Percentiles rank a stretch among this genome's conserved stretches.
phyloP scores from a whole-genome alignment of 1,140 invertebrate genomes.

The Lordiphosa mommai region DNA sequence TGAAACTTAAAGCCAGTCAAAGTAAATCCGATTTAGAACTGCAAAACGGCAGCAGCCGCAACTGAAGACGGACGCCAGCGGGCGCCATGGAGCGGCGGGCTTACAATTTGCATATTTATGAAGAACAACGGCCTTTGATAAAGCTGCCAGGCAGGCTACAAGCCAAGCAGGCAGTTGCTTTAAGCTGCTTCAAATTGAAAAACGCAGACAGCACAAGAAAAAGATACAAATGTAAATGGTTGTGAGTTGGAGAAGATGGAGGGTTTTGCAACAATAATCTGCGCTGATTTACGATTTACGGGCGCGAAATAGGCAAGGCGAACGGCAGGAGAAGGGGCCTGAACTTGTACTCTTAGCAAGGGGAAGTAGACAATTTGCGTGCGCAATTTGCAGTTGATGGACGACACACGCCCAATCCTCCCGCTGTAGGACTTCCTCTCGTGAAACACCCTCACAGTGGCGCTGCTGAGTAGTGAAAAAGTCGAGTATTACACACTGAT shows the following conservation, averaged over 20 bases:
- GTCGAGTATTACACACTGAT: conserved; percentile 59
- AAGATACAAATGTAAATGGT: conserved; percentile 71
- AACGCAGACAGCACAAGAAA: conserved; percentile 50
- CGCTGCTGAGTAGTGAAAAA: conserved; percentile 31
- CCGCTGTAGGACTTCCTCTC: not conserved
- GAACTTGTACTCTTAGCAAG: conserved; percentile 10
- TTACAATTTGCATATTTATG: conserved; percentile 77
- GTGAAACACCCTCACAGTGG: not conserved
- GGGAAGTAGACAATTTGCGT: conserved; percentile 62
- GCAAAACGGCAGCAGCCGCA: conserved; percentile 26
- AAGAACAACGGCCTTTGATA: conserved; percentile 66
- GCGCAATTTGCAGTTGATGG: conserved; percentile 72
- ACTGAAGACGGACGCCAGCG: not conserved
- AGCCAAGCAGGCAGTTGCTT: conserved; percentile 46
- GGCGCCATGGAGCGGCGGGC: conserved; percentile 1
- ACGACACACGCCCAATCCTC: conserved; percentile 38
- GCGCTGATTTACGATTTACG: conserved; percentile 74
- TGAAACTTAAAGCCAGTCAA: conserved; percentile 40
- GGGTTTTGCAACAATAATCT: conserved; percentile 65
- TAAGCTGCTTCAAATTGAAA: conserved; percentile 74
- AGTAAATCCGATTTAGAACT: conserved; percentile 43
- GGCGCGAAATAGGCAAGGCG: conserved; percentile 68
- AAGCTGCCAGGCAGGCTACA: conserved; percentile 26
- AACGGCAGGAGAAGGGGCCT: not conserved
- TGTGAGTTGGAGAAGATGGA: conserved; percentile 3